Conservation (phyloP, 1,140 invertebrate species). For the Anastrepha ludens region DNA sequence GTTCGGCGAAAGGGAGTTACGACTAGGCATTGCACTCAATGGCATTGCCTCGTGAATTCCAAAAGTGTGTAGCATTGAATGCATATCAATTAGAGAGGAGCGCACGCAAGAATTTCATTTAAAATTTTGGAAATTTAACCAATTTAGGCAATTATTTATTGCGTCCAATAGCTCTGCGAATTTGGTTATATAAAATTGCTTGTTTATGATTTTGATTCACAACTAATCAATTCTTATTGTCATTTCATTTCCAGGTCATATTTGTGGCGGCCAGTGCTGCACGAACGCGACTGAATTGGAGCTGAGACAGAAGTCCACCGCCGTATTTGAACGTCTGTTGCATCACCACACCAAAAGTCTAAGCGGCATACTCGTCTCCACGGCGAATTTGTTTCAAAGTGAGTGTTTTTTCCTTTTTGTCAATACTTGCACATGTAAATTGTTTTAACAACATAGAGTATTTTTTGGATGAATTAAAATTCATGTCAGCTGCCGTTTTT, state of each 20-base stretch:
- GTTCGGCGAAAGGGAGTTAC: too few relatives aligned
- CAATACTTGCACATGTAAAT: not conserved
- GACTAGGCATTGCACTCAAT: too few relatives aligned
- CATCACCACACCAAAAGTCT: slow-evolving; percentile 72
- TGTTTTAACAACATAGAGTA: slow-evolving; percentile 29
- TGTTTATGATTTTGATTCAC: not conserved
- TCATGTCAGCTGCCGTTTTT: not conserved
- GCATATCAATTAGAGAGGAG: too few relatives aligned
- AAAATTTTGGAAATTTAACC: too few relatives aligned
- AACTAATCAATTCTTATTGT: slow-evolving; percentile 28
- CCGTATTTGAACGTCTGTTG: slow-evolving; percentile 68
- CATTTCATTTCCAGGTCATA: slow-evolving; percentile 64
- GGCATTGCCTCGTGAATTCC: too few relatives aligned
- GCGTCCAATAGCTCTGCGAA: too few relatives aligned
- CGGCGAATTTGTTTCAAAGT: slow-evolving; percentile 70
- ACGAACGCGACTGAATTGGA: slow-evolving; percentile 69
- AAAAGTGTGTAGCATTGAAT: too few relatives aligned
- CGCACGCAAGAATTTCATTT: too few relatives aligned
- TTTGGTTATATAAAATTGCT: too few relatives aligned
- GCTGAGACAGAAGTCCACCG: slow-evolving; percentile 67
- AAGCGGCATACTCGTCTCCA: slow-evolving; percentile 70
- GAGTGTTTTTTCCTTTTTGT: slow-evolving; percentile 60
- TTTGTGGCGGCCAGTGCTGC: slow-evolving; percentile 71
- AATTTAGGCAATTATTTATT: too few relatives aligned
- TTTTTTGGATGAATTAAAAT: not conserved